Evolutionary conservation across 2,888 invertebrate genomes (phyloP).

Genomic region (Heliconius erato): DNA sequence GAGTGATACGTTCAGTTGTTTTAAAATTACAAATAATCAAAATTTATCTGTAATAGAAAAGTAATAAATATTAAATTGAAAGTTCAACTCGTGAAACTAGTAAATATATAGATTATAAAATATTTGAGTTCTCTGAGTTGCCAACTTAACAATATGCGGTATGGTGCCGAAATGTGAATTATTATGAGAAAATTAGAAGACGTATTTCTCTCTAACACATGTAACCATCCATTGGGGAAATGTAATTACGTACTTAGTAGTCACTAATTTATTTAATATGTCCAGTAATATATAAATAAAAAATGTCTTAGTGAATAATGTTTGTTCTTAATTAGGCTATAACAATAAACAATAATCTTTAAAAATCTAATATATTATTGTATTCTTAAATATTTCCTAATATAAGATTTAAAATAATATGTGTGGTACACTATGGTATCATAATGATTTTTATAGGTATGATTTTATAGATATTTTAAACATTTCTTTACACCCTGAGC

Average conservation of each 20-base stretch:
- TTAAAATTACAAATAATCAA: not conserved
- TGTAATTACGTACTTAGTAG: no score
- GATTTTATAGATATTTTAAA: not conserved
- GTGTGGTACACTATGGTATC: no score
- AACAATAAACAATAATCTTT: not conserved
- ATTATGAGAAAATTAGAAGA: no score
- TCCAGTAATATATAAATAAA: no score
- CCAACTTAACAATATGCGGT: not conserved
- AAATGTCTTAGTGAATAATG: no score
- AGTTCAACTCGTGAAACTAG: not conserved
- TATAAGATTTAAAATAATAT: no score
- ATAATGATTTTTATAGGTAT: no score
- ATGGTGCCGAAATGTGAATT: no score
- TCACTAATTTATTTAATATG: no score
- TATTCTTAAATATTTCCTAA: not conserved
- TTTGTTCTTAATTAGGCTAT: no score
- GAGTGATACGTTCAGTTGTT: not conserved
- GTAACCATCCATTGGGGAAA: no score
- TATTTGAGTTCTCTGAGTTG: not conserved
- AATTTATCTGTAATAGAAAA: not conserved
- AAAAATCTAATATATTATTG: not conserved
- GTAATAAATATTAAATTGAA: conserved; percentile 7
- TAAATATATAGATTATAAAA: not conserved
- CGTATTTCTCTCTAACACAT: no score
- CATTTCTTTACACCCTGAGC: not conserved